Evolutionary conservation across 2,888 invertebrate genomes (phyloP), one percentile per base, ranked within the genome.

Genomic region (Apantesis nais): DNA sequence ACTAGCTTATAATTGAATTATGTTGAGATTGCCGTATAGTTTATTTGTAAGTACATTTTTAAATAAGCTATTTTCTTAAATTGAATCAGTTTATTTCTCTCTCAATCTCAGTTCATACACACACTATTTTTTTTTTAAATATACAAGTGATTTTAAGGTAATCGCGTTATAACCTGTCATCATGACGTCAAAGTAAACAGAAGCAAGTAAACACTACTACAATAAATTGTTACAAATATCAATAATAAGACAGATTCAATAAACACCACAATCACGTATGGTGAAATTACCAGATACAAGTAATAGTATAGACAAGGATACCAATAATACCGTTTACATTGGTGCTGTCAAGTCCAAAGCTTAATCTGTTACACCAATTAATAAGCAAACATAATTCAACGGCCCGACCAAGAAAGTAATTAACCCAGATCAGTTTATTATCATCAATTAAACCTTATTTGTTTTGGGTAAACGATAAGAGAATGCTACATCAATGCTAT

Each of bases 251-350:
- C 31, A 62, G 39, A 70, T 44, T 60, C 48, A 71, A 25, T 68
- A n/a, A n/a, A n/a, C n/a, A n/a, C 9, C 31, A 58, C 48, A 71
- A 34, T 70, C 7, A 48, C 22, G 74, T 70, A 61, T 44, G 44
- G 34, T 44, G 41, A 74, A 68, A 68, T 70, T 70, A 70, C 67
- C 67, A 65, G 65, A 68, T 48, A 60, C 68, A 68, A 55, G 68
- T 58, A 58, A 74, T 55, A 66, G n/a, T n/a, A n/a, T n/a, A n/a
- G n/a, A n/a, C n/a, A n/a, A n/a, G n/a, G 62, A 72, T 68, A 67
- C 61, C 70, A 70, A 76, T 77, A 77, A 81, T 78, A 71, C 62
- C 61, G 68, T 78, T 74, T 78, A 77, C 76, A 75, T 76, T 74
- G 66, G 64, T 66, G 67, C 67, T 70, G 55, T 72, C 70, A 37